phyloP scores from a whole-genome alignment of 2,888 invertebrate species.

The Thymelicus acteon region DNA sequence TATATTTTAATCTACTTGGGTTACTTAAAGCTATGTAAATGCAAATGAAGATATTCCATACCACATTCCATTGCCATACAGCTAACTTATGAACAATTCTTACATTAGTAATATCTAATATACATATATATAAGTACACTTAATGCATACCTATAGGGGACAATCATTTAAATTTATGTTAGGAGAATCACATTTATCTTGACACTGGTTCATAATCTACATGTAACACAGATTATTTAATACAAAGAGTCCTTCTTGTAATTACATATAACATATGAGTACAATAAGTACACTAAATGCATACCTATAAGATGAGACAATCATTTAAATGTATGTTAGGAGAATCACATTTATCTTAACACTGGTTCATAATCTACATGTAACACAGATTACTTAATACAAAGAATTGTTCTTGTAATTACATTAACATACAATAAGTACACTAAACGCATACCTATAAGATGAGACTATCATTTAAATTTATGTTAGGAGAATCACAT shows the following conservation, averaged over 20 bases:
- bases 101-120: not conserved
- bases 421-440: too few species aligned
- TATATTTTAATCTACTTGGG: not conserved
- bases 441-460: not conserved
- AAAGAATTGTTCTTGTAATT: not conserved
- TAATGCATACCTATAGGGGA: not conserved
- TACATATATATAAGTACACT: not conserved
- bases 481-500: too few species aligned
- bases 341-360: too few species aligned
- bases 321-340: too few species aligned
- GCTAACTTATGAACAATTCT: not conserved
- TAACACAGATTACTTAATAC: not conserved
- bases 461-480: too few species aligned
- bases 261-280: not conserved
- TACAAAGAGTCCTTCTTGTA: not conserved
- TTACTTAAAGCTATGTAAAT: slow-evolving; percentile 3
- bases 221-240: too few species aligned
- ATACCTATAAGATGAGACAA: not conserved
- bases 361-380: too few species aligned
- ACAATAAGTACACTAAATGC: not conserved
- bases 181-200: too few species aligned
- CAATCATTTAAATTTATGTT: too few species aligned
- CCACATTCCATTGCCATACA: not conserved
- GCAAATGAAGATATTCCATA: not conserved
- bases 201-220: too few species aligned